Base-by-base conservation (phyloP, 64 coral and sea anemone species). In the Stichodactyla mertensii region DNA sequence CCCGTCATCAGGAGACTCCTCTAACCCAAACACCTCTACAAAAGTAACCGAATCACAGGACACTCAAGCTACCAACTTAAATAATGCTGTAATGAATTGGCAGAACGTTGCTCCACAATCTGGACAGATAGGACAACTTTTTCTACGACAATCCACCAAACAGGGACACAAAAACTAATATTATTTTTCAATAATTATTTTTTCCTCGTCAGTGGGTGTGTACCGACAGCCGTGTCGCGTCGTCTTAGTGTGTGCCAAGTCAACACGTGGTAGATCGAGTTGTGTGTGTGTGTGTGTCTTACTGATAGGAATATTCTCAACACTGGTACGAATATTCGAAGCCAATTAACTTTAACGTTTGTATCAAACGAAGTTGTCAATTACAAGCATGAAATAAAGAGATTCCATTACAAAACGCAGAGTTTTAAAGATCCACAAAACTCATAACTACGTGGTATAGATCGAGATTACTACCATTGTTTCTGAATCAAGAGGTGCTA, bases 61-160 rank as follows among this genome's bases (percentile, higher is more conserved):
- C 12, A 55, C 13, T 53, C 78, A 81, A 31, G 78, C 78, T 6
- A 6, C 51, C 13, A 79, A 81, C 53, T 55, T 81, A 81, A 15
- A 81, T 54, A 81, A 52, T 5, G 78, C 51, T 19, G 78, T 81
- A 55, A 81, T 81, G 78, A 52, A 55, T 22, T 81, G 78, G 78
- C 78, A 81, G 53, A 81, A 81, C 16, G 6, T 81, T 7, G 78
- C 78, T 81, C 78, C 78, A 19, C 78, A 81, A 55, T 13, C 16
- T 6, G 53, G 53, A 16, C 78, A 81, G n/a, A 14, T 81, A 55
- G 78, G 78, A 53, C 13, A 81, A 81, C 78, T 81, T 81, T 81
- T 81, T 53, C 53, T 54, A 81, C 78, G 78, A 53, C 31, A 81
- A 19, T 53, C 36, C 0, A 81, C 78, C 10, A 81, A 81, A 81